Base-by-base conservation (phyloP, 2,888 invertebrate genomes). In the Cephus rjabovi region DNA sequence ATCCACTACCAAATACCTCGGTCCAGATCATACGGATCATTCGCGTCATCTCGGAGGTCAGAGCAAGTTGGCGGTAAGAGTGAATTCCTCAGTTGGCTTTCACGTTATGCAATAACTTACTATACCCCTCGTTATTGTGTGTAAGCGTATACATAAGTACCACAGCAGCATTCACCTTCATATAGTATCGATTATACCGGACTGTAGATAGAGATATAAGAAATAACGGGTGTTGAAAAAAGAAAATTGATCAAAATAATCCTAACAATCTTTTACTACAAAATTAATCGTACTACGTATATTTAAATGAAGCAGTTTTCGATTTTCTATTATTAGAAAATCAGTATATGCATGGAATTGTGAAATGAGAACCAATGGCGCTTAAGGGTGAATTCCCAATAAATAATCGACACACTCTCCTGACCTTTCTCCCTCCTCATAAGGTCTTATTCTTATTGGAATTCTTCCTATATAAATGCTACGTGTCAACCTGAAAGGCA, bases 21-120 rank as follows among this genome's bases (percentile, higher is more conserved):
- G 71, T 71, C 12, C 71, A 34, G 71, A 71, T 71, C 12, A 23
- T 71, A 33, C 81, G 82, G 84, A 87, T 87, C 87, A 83, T 83
- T 86, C 86, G 86, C 84, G 86, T 89, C 87, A 86, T 83, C 84
- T 76, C 86, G 84, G 87, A 88, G 89, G 88, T 90, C 88, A 88
- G 86, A 87, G 86, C 87, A 83, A 84, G 81, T 85, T 81, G 86
- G 82, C 86, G 87, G 88, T 87, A 88, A 89, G 86, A 88, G 88
- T 87, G 84, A 88, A 89, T 89, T 88, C 88, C 87, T 83, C 79
- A 70, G 80, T 76, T 82, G 81, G 86, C 90, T 90, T 89, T 90
- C 88, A 87, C 88, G 82, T 89, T 90, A 83, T 84, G 86, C 84
- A 90, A 90, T 56, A 23, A 56, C 56, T 56, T 9, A 56, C 56